phyloP scores from a whole-genome alignment of 1,140 invertebrate species.

The Calosoma granatense region DNA sequence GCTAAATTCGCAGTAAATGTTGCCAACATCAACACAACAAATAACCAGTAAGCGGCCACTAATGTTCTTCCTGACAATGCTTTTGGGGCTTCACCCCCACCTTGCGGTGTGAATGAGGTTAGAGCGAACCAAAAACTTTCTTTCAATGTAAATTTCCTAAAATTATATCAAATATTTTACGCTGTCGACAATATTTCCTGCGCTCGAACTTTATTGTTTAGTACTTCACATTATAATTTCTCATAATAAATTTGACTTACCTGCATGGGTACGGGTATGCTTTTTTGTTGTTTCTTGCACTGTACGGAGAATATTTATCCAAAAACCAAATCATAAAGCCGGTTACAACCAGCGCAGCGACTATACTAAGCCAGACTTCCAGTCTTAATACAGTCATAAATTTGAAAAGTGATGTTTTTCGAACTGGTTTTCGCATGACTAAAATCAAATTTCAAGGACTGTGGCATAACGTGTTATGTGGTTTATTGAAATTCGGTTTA shows the following conservation, averaged over 20 bases:
- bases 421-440: slow-evolving; percentile 76
- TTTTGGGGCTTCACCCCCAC: slow-evolving; percentile 78
- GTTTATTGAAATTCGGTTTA: too few relatives aligned
- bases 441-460: too few relatives aligned
- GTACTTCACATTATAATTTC: slow-evolving; percentile 2
- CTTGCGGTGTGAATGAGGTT: slow-evolving; percentile 85
- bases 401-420: slow-evolving; percentile 78
- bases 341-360: slow-evolving; percentile 70
- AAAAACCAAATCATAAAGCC: slow-evolving; percentile 80
- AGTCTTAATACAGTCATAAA: slow-evolving; percentile 82
- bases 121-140: slow-evolving; percentile 92
- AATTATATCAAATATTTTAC: slow-evolving; percentile 17
- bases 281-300: slow-evolving; percentile 70
- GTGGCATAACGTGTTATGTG: too few relatives aligned
- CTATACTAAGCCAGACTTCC: slow-evolving; percentile 83
- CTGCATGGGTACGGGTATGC: slow-evolving; percentile 74
- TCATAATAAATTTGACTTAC: slow-evolving; percentile 32
- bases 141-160: slow-evolving; percentile 72
- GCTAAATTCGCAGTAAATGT: slow-evolving; percentile 96
- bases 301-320: slow-evolving; percentile 83
- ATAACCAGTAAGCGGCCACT: slow-evolving; percentile 87
- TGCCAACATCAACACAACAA: slow-evolving; percentile 84
- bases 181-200: not conserved
- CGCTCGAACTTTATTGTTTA: not conserved
- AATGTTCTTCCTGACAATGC: slow-evolving; percentile 71